Evolutionary conservation across 2,888 invertebrate genomes (phyloP), one percentile per base, ranked within the genome.

Genomic region (Tetanocera ferruginea): DNA sequence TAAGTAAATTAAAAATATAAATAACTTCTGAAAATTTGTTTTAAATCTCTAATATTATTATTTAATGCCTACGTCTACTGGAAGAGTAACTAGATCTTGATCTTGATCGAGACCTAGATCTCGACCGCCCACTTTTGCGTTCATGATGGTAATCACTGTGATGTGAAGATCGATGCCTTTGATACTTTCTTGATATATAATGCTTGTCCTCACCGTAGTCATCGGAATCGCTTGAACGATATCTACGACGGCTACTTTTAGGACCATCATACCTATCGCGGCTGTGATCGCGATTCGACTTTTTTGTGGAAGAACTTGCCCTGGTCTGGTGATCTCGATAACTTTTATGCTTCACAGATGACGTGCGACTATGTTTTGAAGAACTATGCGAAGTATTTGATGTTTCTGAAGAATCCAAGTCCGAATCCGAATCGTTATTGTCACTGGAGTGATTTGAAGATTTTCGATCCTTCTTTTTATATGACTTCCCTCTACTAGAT

Each of bases 21-120:
- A 31, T 31, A 11, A 11, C 43, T 43, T 55, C 5, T 19, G 1
- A 55, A 55, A 55, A 1, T 19, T 55, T 55, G 1, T 19, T 19
- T 1, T 19, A 71, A 51, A 23, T 14, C 31, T 31, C 9, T 2
- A 34, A 31, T 19, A 55, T 71, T 6, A 6, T n/a, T 64, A 31
- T 55, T 75, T 80, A 81, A 75, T 79, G 80, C 74, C 80, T 79
- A 70, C 77, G 82, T 76, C 79, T 80, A 74, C 75, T 78, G 31
- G 82, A 82, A 25, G 82, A 84, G 78, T 87, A 86, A 73, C 84
- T 84, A 76, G 88, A 88, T 79, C 86, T 85, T 49, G 88, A 87
- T 49, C 86, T 83, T 51, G 89, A 89, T 23, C 87, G 85, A 14
- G 89, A 88, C 71, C 85, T 82, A 17, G 85, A 83, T 82, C 78